Base-by-base conservation (phyloP, 2,797 vertebrate species). In the Myoxocephalus aenaeus region DNA sequence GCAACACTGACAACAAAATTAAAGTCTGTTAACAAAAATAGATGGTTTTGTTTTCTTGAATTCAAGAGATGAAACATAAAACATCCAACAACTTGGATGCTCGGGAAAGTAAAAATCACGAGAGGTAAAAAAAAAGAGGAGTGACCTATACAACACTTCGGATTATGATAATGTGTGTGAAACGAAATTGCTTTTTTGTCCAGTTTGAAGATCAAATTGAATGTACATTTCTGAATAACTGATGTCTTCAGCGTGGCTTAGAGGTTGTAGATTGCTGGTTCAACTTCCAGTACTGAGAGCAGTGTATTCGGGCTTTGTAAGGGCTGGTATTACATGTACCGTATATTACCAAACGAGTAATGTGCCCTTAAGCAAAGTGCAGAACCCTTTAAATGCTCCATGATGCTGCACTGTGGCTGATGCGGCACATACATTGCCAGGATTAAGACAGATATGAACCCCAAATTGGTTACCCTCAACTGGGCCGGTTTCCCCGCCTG, bases 1-100 rank as follows among this genome's bases (percentile, higher is more conserved):
- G 87, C 83, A 89, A 88, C 86, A 86, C 67, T 86, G 87, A 91
- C 90, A 89, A 87, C 81, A 80, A 88, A 87, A 92, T 90, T 88
- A 85, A 91, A 91, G 89, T 77, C 78, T 88, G 86, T 81, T 87
- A 89, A 90, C 87, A 92, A 92, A 93, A 94, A 92, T 91, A 93
- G 90, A 93, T 72, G 79, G 79, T 84, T 85, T 88, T 83, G 71
- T 91, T 90, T 89, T 84, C 70, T 77, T 64, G 69, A 86, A 85
- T 85, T 77, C 40, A 22, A 66, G 69, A 84, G 82, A 93, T 88
- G 77, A 93, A 89, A 85, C 57, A 15, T 22, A n/a, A 69, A n/a
- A 78, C 76, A 76, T 92, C 78, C 71, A 82, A 90, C 82, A 70
- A 72, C 61, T 67, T 61, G 54, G 62, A 78, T 83, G 57, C 51